A percentile compares a stretch with the other conserved stretches of the same genome.
Evolutionary conservation across 1,140 invertebrate genomes (phyloP).

Genomic region (Drosophila sechellia): DNA sequence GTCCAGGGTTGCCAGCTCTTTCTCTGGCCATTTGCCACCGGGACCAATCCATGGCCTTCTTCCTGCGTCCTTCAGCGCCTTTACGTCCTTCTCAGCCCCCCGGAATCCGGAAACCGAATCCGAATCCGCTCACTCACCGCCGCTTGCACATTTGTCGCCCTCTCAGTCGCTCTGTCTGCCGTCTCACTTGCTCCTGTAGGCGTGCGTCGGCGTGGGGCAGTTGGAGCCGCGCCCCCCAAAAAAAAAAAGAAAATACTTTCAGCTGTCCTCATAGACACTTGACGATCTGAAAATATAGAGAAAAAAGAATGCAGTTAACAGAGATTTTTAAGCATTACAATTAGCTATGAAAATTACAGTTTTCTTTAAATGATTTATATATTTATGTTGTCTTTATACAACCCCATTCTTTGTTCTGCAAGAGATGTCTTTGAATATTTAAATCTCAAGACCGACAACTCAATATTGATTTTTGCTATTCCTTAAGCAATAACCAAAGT

Average conservation of each 20-base stretch:
- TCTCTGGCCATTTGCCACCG: slow-evolving; percentile 81
- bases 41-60: slow-evolving; percentile 81
- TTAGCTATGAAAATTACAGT: too few relatives aligned
- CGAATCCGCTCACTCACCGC: slow-evolving; percentile 46
- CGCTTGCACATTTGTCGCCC: slow-evolving; percentile 26
- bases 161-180: slow-evolving; percentile 4
- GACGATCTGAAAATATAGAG: slow-evolving; percentile 21
- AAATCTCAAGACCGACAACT: too few relatives aligned
- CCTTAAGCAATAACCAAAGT: neutral
- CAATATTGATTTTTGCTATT: too few relatives aligned
- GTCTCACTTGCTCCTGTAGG: slow-evolving; percentile 22
- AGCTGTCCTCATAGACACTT: slow-evolving; percentile 44
- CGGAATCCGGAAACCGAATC: slow-evolving; percentile 10
- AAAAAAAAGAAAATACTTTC: slow-evolving; percentile 39
- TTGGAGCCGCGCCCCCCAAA: slow-evolving; percentile 21
- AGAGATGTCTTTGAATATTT: too few relatives aligned
- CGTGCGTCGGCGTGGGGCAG: slow-evolving; percentile 31
- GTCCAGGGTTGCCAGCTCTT: slow-evolving; percentile 67
- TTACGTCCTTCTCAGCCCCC: slow-evolving; percentile 14
- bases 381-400: too few relatives aligned
- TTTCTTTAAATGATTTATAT: too few relatives aligned
- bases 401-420: too few relatives aligned
- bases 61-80: slow-evolving; percentile 33
- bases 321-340: neutral
- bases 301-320: too few relatives aligned